phyloP scores from a whole-genome alignment of 2,888 invertebrate genomes.

The Baronia brevicornis region DNA sequence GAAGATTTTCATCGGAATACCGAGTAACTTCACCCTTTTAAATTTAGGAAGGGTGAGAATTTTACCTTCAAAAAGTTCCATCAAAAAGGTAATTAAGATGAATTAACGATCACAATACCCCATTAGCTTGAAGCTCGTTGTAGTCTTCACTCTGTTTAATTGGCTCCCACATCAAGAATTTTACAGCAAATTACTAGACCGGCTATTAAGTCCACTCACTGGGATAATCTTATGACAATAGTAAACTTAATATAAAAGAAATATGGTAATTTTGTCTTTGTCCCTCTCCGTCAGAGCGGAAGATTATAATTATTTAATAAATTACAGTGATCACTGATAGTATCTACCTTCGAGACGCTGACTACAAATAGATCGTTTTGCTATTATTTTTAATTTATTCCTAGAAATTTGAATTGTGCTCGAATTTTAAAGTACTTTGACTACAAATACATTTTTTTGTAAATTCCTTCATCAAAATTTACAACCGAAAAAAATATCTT shows the following conservation, averaged over 20 bases:
- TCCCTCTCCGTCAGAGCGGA: constrained; percentile 59
- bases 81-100: constrained; percentile 55
- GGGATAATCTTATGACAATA: constrained; percentile 68
- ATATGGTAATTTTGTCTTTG: constrained; percentile 71
- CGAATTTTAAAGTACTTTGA: too few relatives aligned
- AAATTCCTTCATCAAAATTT: too few relatives aligned
- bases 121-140: constrained; percentile 19
- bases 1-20: constrained; percentile 35
- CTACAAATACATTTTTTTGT: too few relatives aligned
- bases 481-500: too few relatives aligned
- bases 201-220: constrained; percentile 54
- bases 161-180: constrained; percentile 57
- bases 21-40: constrained; percentile 36
- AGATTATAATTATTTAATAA: constrained; percentile 70
- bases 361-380: constrained; percentile 10
- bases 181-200: constrained; percentile 54
- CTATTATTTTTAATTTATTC: constrained; percentile 10
- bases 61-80: constrained; percentile 38
- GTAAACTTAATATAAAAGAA: constrained; percentile 62
- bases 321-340: constrained; percentile 20
- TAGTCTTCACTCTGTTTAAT: constrained; percentile 40
- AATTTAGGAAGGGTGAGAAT: constrained; percentile 23
- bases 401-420: too few relatives aligned
- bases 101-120: constrained; percentile 48
- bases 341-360: constrained; percentile 11